phyloP scores from a whole-genome alignment of 2,113 vertebrate genomes.

The Cryptomyrus ogoouensis region DNA sequence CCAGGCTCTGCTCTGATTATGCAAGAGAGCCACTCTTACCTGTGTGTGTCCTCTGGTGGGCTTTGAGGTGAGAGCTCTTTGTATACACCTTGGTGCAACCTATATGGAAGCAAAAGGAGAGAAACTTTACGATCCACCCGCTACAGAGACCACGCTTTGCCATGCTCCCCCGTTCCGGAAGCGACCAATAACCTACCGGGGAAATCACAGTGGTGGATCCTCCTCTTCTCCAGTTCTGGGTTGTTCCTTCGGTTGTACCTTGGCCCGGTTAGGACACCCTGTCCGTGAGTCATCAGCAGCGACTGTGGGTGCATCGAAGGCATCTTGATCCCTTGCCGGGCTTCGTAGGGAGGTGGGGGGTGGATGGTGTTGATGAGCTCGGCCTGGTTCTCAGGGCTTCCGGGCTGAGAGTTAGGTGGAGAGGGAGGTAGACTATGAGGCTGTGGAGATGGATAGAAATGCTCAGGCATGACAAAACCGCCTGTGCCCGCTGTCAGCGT shows the following conservation, averaged over 20 bases:
- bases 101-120: constrained; percentile 40
- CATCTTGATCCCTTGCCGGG: constrained; percentile 61
- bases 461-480: constrained; percentile 51
- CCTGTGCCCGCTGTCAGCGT: constrained; percentile 50
- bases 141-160: too few relatives aligned
- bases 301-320: constrained; percentile 56
- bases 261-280: constrained; percentile 66
- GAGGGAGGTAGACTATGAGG: constrained; percentile 77
- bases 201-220: constrained; percentile 83
- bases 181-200: constrained; percentile 53
- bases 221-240: constrained; percentile 83
- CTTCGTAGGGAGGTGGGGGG: constrained; percentile 67
- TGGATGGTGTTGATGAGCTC: constrained; percentile 64
- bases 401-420: constrained; percentile 83
- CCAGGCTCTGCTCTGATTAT: not conserved
- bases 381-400: constrained; percentile 74
- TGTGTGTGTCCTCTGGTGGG: constrained; percentile 86
- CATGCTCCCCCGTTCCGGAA: too few relatives aligned
- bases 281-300: constrained; percentile 66
- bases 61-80: constrained; percentile 91
- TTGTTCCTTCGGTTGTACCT: constrained; percentile 85
- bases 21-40: constrained; percentile 53
- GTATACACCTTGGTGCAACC: constrained; percentile 88
- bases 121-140: not conserved
- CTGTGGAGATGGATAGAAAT: constrained; percentile 57